Conservation (phyloP, 2,113 vertebrate genomes). For the Microcebus griseorufus region DNA sequence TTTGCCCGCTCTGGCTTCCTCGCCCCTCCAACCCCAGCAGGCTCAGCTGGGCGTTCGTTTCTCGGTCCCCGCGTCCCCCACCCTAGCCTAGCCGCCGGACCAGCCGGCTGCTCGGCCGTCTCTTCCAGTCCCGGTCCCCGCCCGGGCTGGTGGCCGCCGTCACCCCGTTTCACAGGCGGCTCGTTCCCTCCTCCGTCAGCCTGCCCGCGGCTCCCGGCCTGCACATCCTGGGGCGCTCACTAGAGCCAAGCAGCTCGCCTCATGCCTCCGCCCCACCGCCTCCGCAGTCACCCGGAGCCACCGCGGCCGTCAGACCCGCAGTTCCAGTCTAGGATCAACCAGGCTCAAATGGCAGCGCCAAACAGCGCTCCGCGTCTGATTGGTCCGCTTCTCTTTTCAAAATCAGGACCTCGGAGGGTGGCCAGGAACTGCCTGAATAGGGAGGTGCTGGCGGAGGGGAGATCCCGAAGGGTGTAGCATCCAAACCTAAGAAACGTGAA, state of each 20-base stretch:
- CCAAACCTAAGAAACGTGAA: neutral
- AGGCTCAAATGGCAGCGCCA: conserved; percentile 82
- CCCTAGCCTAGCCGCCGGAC: conserved; percentile 53
- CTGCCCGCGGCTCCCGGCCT: neutral
- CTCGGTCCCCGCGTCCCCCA: neutral
- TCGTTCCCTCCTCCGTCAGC: neutral
- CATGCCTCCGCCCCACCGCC: neutral
- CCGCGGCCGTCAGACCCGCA: accelerated
- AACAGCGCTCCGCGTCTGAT: conserved; percentile 65
- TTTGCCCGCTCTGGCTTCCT: neutral
- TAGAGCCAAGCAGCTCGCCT: neutral
- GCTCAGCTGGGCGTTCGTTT: neutral
- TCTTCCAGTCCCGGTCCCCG: conserved; percentile 69
- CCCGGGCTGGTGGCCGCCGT: conserved; percentile 70
- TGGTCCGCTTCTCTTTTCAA: conserved; percentile 79
- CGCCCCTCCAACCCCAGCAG: accelerated
- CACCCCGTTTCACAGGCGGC: conserved; percentile 48
- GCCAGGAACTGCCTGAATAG: conserved; percentile 54
- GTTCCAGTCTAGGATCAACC: conserved; percentile 53
- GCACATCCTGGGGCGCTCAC: neutral
- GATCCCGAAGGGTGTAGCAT: neutral
- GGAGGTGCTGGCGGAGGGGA: accelerated
- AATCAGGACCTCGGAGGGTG: conserved; percentile 71
- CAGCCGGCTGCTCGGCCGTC: conserved; percentile 54
- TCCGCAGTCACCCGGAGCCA: accelerated